phyloP scores from a whole-genome alignment of 2,113 vertebrate genomes.

The Triplophysa dalaica region DNA sequence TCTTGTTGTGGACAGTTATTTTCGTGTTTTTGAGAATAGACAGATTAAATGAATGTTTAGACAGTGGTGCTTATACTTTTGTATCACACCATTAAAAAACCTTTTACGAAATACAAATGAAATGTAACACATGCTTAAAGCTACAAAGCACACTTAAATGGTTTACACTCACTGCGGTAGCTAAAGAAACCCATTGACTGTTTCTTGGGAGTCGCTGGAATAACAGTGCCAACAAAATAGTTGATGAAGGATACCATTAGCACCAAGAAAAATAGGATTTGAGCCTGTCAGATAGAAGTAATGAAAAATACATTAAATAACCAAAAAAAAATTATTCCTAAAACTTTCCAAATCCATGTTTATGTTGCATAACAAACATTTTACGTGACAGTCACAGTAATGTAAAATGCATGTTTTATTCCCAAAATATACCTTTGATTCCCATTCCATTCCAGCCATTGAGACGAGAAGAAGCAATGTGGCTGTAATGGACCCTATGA shows the following conservation, averaged over 20 bases:
- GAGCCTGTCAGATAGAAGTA: conserved; percentile 60
- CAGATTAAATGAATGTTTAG: no score
- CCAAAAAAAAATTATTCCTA: neutral
- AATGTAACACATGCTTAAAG: neutral
- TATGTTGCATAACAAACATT: neutral
- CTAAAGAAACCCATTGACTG: conserved; percentile 73
- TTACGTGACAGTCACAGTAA: neutral
- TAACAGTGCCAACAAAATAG: conserved; percentile 72
- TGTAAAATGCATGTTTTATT: neutral
- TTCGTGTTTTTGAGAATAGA: no score
- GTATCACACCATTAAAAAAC: neutral
- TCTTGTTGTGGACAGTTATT: no score
- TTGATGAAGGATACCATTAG: conserved; percentile 72
- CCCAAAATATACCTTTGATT: conserved; percentile 66
- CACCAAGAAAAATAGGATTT: conserved; percentile 73
- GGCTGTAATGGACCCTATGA: conserved; percentile 69
- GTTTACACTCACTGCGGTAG: conserved; percentile 62
- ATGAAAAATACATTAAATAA: neutral
- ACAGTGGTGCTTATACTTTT: no score
- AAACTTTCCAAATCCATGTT: neutral
- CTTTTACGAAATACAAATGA: neutral
- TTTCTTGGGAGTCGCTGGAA: conserved; percentile 61
- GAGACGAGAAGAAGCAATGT: conserved; percentile 68
- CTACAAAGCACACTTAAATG: neutral
- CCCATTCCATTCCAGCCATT: conserved; percentile 75